Evolutionary conservation across 1,140 invertebrate genomes (phyloP), one percentile per base, ranked within the genome.

Genomic region (Aphidius ervi): DNA sequence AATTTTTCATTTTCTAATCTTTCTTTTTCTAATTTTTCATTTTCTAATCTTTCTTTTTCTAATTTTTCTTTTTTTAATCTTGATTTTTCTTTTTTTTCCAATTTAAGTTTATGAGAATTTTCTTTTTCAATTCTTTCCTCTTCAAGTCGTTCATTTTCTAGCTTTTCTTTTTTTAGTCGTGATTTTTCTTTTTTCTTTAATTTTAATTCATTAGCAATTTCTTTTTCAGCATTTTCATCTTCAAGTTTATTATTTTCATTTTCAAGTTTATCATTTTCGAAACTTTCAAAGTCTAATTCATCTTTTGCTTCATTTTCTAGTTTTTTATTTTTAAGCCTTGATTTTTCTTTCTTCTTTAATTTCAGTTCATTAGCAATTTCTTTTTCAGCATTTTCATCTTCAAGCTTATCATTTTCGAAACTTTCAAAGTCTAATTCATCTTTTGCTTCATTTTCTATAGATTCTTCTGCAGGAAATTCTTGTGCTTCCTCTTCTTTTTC

Each of bases 1-100:
- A 6, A 4, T 20, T 9, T 46, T 23, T 41, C 42, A 8, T 56
- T 42, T 47, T 23, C 16, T 4, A 9, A 9, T 10, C 55, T 46
- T 3, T 46, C 20, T 4, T 58, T 42, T 7, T 43, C 20, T n/a
- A 46, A n/a, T 41, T 62, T 49, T 56, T 65, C 43, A n/a, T 54
- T 10, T 9, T 61, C 43, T 49, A 23, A 48, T 23, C 41, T 20
- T 9, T 52, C 40, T 10, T 9, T 52, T 40, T 52, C 40, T 9
- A 6, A 23, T 39, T 52, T 52, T n/a, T 52, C 49, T 31, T 52
- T 52, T 2, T 52, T 52, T 39, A 52, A 9, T 49, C 23, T 52
- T 39, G 37, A 39, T 20, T 9, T 47, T 40, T 46, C 47, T 45
- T 58, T 42, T 43, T 39, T 54, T 39, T 54, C 52, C 6, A 3